Evolutionary conservation across 2,888 invertebrate species (phyloP), one percentile per base, ranked within the genome.

Genomic region (Amphipoea lucens): DNA sequence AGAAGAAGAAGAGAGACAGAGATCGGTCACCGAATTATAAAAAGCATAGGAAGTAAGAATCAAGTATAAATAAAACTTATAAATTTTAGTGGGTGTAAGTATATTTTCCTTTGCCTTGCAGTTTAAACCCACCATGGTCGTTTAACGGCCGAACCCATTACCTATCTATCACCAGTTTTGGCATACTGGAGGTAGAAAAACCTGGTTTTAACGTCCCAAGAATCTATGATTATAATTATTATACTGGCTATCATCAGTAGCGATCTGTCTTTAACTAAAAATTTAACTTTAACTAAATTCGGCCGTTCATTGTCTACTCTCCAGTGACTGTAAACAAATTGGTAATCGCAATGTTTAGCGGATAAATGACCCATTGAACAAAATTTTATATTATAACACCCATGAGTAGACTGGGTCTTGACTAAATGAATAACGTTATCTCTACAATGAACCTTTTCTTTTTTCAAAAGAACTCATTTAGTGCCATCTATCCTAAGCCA

Each of bases 1-100:
- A 97, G 83, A 97, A 97, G 90, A 97, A 96, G 92, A 96, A 94
- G 86, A 94, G 96, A 79, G 97, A 97, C 79, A 95, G 97, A 87
- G 97, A 96, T 90, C 95, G 97, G 29, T 97, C 97, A 1, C 95
- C 96, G 36, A 96, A 97, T 86, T 96, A 96, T 90, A 96, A 94
- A 87, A 97, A 97, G 88, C 94, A 96, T 93, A 96, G 94, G 67
- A 97, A 96, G 89, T 96, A 96, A 95, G 90, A 83, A 87, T 89
- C 71, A 90, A 87, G 81, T 84, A 66, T 79, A 87, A 85, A 87
- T 88, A 85, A 86, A 76, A 76, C 7, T 45, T 69, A 65, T 74
- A 11, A 63, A 74, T 70, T 63, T 51, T 48, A n/a, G 2, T 45
- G 14, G 42, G 7, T 45, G 3, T n/a, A n/a, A n/a, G n/a, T 29